Base-by-base conservation (phyloP, 2,888 invertebrate genomes). In the Aleiodes leptofemur region DNA sequence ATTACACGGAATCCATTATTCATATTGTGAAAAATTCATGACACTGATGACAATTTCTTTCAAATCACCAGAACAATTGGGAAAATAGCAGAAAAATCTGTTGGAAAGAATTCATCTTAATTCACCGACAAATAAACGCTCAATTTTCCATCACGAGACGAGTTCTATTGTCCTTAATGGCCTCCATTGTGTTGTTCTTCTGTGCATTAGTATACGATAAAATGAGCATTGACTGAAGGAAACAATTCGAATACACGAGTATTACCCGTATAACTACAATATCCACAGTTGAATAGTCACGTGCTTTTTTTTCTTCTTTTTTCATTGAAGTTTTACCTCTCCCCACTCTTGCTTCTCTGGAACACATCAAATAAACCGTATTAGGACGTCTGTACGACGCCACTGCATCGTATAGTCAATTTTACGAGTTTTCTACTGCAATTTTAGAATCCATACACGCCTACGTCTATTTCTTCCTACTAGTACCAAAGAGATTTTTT, bases 281-380 rank as follows among this genome's bases (percentile, higher is more conserved):
- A 43, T 64, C 16, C 64, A 64, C 16, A 64, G 64, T 64, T 64
- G 64, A 48, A 64, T 43, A 43, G 64, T 64, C 64, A 64, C 64
- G 64, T 38, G 64, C 9, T 43, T 43, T 43, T 43, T 23, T 23
- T 23, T 2, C n/a, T n/a, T n/a, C n/a, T n/a, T 64, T 64, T 8
- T 64, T 64, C 64, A 64, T 43, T 64, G 16, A 64, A 64, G 64
- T 43, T 64, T 64, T 23, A 16, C n/a, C 43, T 43, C 43, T 43
- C 43, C 43, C 4, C 43, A 43, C 43, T 43, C 43, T 2, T 23
- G 23, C 23, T 43, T 6, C 43, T 43, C 0, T 9, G 43, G 9
- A 43, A 43, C 43, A 8, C 43, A 43, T 43, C 43, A 43, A 43
- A 3, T 43, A 43, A 43, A 14, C 43, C 13, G 23, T 43, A n/a